phyloP scores from a whole-genome alignment of 2,113 vertebrate species.

The Saccopteryx leptura region DNA sequence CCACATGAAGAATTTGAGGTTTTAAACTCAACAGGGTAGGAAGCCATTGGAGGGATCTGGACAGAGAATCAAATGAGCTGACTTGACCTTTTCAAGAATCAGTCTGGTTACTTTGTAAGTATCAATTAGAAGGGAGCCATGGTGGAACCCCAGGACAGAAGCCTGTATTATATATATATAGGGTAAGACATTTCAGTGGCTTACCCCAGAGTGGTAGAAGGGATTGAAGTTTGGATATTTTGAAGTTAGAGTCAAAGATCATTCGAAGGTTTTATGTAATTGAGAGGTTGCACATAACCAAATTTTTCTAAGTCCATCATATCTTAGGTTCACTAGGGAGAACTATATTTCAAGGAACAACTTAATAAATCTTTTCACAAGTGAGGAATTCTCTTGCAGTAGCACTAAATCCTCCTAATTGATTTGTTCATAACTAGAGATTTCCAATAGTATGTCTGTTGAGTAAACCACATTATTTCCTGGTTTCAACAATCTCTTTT shows the following conservation, averaged over 20 bases:
- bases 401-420: not conserved
- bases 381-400: slow-evolving; percentile 13
- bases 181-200: not conserved
- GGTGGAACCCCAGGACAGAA: not conserved
- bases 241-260: slow-evolving; percentile 36
- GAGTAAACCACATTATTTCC: not conserved
- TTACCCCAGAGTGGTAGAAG: slow-evolving; percentile 5
- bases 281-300: not conserved
- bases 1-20: not conserved
- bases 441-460: not conserved
- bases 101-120: not conserved
- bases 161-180: no score
- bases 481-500: slow-evolving; percentile 18
- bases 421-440: slow-evolving; percentile 1
- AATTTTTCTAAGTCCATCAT: slow-evolving; percentile 26
- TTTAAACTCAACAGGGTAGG: not conserved
- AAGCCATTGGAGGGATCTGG: not conserved
- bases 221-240: not conserved
- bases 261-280: not conserved
- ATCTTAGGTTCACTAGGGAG: slow-evolving; percentile 31
- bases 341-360: slow-evolving; percentile 14
- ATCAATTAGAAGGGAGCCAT: not conserved
- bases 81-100: not conserved
- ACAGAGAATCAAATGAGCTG: not conserved
- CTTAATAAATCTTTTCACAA: slow-evolving; percentile 9